Evolutionary conservation across 2,113 vertebrate species (phyloP).

Genomic region (Casuarius casuarius): DNA sequence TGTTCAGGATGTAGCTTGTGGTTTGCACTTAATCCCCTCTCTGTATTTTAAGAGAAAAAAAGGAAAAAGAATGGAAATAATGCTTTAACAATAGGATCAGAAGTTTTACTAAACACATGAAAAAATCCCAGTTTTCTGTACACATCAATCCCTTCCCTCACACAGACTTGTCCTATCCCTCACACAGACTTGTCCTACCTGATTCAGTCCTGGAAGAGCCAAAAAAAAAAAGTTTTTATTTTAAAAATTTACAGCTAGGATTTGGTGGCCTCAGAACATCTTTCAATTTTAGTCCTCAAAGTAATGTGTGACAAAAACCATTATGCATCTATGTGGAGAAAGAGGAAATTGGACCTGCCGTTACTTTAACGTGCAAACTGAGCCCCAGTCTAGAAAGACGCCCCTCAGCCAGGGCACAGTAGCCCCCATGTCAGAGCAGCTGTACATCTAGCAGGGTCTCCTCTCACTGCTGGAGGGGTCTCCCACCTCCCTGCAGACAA

Average conservation of each 20-base stretch:
- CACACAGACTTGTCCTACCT: background rate
- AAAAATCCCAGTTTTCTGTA: background rate
- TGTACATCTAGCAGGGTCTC: background rate
- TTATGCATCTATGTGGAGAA: background rate
- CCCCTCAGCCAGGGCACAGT: background rate
- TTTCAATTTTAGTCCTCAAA: background rate
- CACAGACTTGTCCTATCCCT: background rate
- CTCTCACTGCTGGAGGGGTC: background rate
- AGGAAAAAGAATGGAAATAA: background rate
- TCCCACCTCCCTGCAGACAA: background rate
- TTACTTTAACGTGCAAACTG: background rate
- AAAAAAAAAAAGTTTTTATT: background rate
- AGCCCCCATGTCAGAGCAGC: background rate
- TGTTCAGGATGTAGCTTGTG: background rate
- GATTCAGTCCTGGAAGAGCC: background rate
- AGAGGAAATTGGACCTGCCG: background rate
- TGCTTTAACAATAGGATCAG: conserved; percentile 7
- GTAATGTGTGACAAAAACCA: background rate
- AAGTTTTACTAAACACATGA: background rate
- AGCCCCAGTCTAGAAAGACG: background rate
- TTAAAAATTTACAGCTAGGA: background rate
- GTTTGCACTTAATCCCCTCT: conserved; percentile 23
- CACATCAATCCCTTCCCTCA: background rate
- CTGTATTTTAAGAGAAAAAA: background rate
- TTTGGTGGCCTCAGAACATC: background rate